A percentile compares a stretch with the other conserved stretches of the same genome.
phyloP scores from a whole-genome alignment of 2,113 vertebrate species.

The Thamnaconus septentrionalis region DNA sequence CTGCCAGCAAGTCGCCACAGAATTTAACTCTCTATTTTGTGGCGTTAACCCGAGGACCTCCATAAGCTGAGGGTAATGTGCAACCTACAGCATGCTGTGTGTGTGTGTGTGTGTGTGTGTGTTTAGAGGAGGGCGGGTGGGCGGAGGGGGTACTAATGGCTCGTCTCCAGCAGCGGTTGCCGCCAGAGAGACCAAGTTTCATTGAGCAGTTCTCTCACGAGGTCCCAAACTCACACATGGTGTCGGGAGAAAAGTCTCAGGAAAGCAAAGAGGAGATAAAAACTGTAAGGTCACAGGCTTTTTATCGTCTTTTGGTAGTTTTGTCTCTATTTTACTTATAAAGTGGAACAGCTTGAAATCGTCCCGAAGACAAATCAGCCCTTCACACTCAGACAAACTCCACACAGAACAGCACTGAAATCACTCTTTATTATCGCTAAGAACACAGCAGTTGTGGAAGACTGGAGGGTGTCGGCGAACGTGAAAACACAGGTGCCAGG shows the following conservation, averaged over 20 bases:
- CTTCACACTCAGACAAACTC: background rate
- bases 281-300: no score
- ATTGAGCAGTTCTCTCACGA: slow-evolving; percentile 11
- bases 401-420: background rate
- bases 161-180: slow-evolving; percentile 50
- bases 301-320: no score
- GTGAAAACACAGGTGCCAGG: slow-evolving; percentile 6
- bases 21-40: slow-evolving; percentile 58
- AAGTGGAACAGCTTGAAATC: no score
- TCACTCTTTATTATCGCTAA: background rate
- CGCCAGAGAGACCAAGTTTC: slow-evolving; percentile 9
- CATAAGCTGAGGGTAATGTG: slow-evolving; percentile 60
- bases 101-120: slow-evolving; percentile 19
- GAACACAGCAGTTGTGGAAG: background rate
- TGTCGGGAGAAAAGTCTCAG: no score
- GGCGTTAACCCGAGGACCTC: slow-evolving; percentile 65
- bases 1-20: slow-evolving; percentile 29
- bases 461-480: slow-evolving; percentile 19
- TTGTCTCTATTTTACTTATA: no score
- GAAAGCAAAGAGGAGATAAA: no score
- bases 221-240: slow-evolving; percentile 7
- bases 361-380: background rate
- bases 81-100: slow-evolving; percentile 56
- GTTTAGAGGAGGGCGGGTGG: slow-evolving; percentile 45
- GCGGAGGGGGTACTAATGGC: slow-evolving; percentile 53